These are phyloP conservation scores for Bombus superbus DNA, from an alignment of 1,140 invertebrate genomes.

Conservation along the genomic window DNA sequence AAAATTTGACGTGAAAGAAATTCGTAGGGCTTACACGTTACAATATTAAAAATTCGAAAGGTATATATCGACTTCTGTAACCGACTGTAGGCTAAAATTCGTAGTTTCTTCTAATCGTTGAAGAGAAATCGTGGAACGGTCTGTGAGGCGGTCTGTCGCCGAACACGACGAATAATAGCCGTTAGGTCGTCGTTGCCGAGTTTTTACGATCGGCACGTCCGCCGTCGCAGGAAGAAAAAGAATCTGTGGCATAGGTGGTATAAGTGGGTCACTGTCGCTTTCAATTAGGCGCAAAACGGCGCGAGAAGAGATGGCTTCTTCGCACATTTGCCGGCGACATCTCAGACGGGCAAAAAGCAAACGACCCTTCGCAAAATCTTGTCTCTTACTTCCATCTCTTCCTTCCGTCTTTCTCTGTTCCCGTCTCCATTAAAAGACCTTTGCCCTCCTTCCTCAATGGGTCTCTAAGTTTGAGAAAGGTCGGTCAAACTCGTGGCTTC, in stretches of 20 bases:
- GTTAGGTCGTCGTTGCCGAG: background rate
- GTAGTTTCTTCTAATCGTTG: background rate
- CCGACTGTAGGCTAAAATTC: background rate
- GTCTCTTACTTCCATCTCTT: slow-evolving; percentile 52
- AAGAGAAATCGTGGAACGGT: background rate
- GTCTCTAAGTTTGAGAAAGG: slow-evolving; percentile 69
- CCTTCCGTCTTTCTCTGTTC: slow-evolving; percentile 36
- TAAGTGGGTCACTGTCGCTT: slow-evolving; percentile 74
- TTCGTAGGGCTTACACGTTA: too few relatives aligned
- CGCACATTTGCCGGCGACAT: slow-evolving; percentile 72
- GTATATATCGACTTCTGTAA: background rate
- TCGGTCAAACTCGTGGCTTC: slow-evolving; percentile 60
- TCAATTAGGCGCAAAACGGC: slow-evolving; percentile 64
- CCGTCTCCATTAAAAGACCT: slow-evolving; percentile 52
- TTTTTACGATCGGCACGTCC: slow-evolving; percentile 15
- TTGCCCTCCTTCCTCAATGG: slow-evolving; percentile 49
- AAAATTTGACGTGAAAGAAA: too few relatives aligned
- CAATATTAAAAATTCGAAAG: rapidly evolving
- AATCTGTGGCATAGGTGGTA: slow-evolving; percentile 61
- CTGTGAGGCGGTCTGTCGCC: background rate
- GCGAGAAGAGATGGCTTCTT: slow-evolving; percentile 61
- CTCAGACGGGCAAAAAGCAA: slow-evolving; percentile 74
- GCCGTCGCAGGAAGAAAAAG: slow-evolving; percentile 42
- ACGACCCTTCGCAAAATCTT: slow-evolving; percentile 63
- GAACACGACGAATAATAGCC: slow-evolving; percentile 14